A percentile compares a stretch with the other conserved stretches of the same genome.
Evolutionary conservation across 2,888 invertebrate genomes (phyloP).

Genomic region (Xanthia icteritia): DNA sequence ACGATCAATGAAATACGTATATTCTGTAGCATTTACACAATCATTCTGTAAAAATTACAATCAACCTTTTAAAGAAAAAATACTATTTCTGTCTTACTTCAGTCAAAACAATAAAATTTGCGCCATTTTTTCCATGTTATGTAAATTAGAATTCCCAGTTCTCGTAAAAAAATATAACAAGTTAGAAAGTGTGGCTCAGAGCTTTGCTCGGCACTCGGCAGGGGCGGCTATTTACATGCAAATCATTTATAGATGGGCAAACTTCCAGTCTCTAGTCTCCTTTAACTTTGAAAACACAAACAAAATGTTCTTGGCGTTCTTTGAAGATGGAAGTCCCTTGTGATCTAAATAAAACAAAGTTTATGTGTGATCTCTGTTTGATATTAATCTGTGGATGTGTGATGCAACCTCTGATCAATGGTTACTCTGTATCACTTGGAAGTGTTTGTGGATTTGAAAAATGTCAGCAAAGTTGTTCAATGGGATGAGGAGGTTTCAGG

Average conservation of each 20-base stretch:
- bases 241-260: slow-evolving; percentile 76
- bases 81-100: slow-evolving; percentile 3
- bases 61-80: background rate
- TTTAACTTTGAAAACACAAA: slow-evolving; percentile 61
- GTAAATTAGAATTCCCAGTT: slow-evolving; percentile 58
- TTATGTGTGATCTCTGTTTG: slow-evolving; percentile 25
- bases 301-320: slow-evolving; percentile 73
- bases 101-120: slow-evolving; percentile 44
- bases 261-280: slow-evolving; percentile 66
- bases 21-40: background rate
- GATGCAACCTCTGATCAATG: background rate
- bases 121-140: slow-evolving; percentile 54
- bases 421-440: slow-evolving; percentile 29
- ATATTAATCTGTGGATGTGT: slow-evolving; percentile 6
- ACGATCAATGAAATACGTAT: background rate
- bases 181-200: slow-evolving; percentile 84
- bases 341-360: slow-evolving; percentile 35
- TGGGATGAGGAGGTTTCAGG: background rate
- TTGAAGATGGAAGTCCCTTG: slow-evolving; percentile 69
- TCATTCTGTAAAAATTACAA: background rate
- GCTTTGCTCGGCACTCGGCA: slow-evolving; percentile 66
- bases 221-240: slow-evolving; percentile 84
- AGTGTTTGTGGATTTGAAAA: slow-evolving; percentile 16
- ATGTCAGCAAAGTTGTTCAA: background rate
- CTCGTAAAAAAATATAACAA: slow-evolving; percentile 70